These are phyloP conservation scores for Mesorhabditis spiculigera DNA, from an alignment of 2,888 invertebrate species.

Conservation along the genomic window DNA sequence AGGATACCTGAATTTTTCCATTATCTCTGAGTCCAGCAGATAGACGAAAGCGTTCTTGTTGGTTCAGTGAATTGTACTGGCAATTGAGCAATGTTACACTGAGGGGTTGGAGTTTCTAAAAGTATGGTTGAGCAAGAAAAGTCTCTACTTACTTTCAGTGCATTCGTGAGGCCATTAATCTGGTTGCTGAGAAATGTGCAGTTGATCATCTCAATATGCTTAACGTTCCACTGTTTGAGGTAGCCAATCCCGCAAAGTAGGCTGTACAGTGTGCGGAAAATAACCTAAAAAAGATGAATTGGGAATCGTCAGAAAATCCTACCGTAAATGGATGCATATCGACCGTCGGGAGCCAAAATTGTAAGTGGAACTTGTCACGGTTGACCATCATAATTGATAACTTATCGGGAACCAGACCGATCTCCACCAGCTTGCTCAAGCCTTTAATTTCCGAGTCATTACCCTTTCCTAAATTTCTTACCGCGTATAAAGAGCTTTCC, in stretches of 20 bases:
- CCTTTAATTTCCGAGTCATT: not conserved
- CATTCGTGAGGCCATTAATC: not conserved
- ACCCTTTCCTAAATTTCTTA: not conserved
- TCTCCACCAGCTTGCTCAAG: not conserved
- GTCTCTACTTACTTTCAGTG: not conserved
- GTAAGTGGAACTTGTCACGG: not conserved
- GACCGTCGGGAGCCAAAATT: conserved; percentile 1
- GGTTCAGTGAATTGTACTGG: not conserved
- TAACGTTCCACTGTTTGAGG: not conserved
- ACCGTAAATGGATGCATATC: conserved; percentile 6
- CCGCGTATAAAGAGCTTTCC: not conserved
- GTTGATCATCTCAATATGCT: not conserved
- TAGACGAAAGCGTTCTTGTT: not conserved
- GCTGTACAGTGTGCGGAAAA: not conserved
- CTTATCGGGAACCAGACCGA: not conserved
- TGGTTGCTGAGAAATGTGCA: not conserved
- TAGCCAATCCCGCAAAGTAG: not conserved
- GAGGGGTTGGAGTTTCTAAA: too few relatives aligned
- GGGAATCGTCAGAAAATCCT: not conserved
- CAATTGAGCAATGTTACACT: not conserved
- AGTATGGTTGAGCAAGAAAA: too few relatives aligned
- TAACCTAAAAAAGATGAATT: not conserved
- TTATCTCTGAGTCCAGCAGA: not conserved
- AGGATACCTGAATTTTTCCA: too few relatives aligned
- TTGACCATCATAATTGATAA: not conserved